Base-by-base conservation (phyloP, 2,113 vertebrate genomes). In the Notothenia coriiceps region DNA sequence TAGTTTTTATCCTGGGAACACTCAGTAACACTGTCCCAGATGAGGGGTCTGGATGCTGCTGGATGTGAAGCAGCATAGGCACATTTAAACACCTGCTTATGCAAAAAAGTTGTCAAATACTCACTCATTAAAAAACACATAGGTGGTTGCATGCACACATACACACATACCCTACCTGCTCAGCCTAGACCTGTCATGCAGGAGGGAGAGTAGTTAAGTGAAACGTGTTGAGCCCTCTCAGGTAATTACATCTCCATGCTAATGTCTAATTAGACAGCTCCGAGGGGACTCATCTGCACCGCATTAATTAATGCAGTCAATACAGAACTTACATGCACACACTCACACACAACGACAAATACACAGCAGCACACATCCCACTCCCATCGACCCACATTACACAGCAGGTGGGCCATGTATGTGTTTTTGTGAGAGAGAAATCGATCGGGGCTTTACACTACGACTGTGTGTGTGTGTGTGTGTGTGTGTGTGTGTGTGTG, bases 181-280 rank as follows among this genome's bases (percentile, higher is more conserved):
- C 65, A 46, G 57, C 22, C 46, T 65, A 67, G 60, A 69, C 52
- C 85, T 77, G 77, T 69, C 71, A 70, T 73, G 80, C 88, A 87
- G 83, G 88, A 83, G 85, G 82, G 62, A 84, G 85, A 86, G 84
- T 51, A 77, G 86, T 90, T 91, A 93, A 82, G 90, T 88, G 79
- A 88, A 93, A 93, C 76, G 59, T 89, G 87, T 91, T 86, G 88
- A 92, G 89, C 88, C 81, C 90, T 86, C 89, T 93, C 84, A 92
- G 89, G 87, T 93, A 94, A 94, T 94, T 94, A 92, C 90, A 87
- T 92, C 89, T 89, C 82, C 83, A 81, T 91, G 90, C 86, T 93
- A 90, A 93, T 93, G 88, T 91, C 93, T 94, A 91, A 93, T 94
- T 93, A 93, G 90, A 86, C 84, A 74, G 83, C 89, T 90, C 91